Evolutionary conservation across 2,888 invertebrate genomes (phyloP).

Genomic region (Papilio gigon): DNA sequence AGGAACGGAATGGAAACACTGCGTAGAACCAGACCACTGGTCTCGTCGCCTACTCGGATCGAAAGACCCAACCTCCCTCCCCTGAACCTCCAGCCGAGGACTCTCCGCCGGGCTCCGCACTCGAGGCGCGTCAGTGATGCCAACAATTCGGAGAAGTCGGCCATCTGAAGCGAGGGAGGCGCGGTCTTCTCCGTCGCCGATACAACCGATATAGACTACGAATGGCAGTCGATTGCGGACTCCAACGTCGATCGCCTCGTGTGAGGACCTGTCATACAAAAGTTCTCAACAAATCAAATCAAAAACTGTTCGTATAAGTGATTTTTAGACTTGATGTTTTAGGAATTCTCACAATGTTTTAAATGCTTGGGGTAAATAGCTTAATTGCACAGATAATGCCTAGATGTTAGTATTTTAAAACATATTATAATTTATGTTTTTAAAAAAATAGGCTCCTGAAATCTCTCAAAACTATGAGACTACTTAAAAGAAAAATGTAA

Average conservation of each 20-base stretch:
- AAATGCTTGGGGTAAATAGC: conserved; percentile 2
- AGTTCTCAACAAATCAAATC: conserved; percentile 18
- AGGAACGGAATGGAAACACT: conserved; percentile 74
- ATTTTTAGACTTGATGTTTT: neutral
- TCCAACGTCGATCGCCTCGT: conserved; percentile 75
- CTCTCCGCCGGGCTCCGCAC: conserved; percentile 77
- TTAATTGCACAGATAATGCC: conserved; percentile 5
- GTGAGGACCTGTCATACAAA: conserved; percentile 52
- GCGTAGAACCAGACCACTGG: conserved; percentile 84
- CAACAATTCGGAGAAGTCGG: conserved; percentile 73
- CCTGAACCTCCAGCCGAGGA: conserved; percentile 84
- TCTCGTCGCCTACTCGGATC: conserved; percentile 91
- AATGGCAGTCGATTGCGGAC: conserved; percentile 68
- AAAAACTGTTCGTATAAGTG: conserved; percentile 19
- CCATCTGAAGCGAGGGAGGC: conserved; percentile 80
- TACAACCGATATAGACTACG: conserved; percentile 73
- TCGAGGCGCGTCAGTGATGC: conserved; percentile 79
- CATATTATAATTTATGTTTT: neutral
- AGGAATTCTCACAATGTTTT: conserved; percentile 11
- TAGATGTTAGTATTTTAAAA: neutral
- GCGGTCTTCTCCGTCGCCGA: conserved; percentile 82
- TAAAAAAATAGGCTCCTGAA: neutral
- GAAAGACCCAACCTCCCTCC: conserved; percentile 92
- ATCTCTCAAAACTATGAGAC: neutral
- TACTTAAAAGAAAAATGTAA: neutral